A percentile compares a stretch with the other conserved stretches of the same genome.
These are phyloP conservation scores for Macropodus opercularis DNA, from an alignment of 2,797 vertebrate species.

Conservation along the genomic window DNA sequence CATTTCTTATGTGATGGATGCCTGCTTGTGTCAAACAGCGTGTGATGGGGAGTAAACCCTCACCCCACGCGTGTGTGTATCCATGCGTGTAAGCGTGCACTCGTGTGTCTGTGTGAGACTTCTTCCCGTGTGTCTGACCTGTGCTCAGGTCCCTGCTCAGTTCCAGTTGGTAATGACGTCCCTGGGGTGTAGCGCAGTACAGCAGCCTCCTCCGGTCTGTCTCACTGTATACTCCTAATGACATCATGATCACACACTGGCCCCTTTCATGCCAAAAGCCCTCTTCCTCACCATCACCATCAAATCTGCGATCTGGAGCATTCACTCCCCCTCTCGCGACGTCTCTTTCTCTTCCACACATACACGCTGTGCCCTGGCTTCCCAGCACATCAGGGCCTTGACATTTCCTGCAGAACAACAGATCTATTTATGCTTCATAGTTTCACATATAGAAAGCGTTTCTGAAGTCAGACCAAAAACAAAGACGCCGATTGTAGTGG, in stretches of 20 bases:
- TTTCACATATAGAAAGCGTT: constrained; percentile 32
- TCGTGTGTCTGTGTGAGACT: constrained; percentile 16
- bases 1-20: constrained; percentile 73
- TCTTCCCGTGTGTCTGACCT: constrained; percentile 76
- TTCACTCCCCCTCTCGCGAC: constrained; percentile 27
- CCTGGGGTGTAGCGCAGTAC: constrained; percentile 68
- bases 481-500: constrained; percentile 11
- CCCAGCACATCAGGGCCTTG: constrained; percentile 49
- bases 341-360: constrained; percentile 16
- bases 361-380: constrained; percentile 17
- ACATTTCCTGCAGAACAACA: constrained; percentile 35
- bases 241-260: constrained; percentile 80
- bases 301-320: constrained; percentile 58
- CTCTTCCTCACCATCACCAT: constrained; percentile 71
- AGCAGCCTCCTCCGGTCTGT: constrained; percentile 74
- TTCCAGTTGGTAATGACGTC: constrained; percentile 81
- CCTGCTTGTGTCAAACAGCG: constrained; percentile 42
- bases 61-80: constrained; percentile 18
- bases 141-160: constrained; percentile 71
- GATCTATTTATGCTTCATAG: constrained; percentile 26
- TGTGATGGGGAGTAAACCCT: constrained; percentile 15
- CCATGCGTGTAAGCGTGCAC: constrained; percentile 19
- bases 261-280: constrained; percentile 75
- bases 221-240: constrained; percentile 80
- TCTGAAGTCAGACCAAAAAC: constrained; percentile 19